These are phyloP conservation scores for Hippocampus mohnikei DNA, from an alignment of 2,113 vertebrate species.

Conservation along the genomic window DNA sequence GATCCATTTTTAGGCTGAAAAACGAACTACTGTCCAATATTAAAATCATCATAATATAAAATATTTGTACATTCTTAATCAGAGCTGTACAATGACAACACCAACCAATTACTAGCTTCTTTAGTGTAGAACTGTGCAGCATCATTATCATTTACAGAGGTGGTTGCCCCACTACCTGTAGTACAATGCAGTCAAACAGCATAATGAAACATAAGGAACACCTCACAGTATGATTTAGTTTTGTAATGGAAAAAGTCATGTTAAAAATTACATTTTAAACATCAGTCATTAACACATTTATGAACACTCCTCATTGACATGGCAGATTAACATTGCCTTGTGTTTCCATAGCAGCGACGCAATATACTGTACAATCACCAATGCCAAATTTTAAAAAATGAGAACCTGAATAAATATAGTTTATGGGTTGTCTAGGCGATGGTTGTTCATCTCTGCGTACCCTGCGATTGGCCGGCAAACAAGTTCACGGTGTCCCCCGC, in stretches of 20 bases:
- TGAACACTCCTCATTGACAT: background rate
- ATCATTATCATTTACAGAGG: background rate
- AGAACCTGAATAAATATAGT: background rate
- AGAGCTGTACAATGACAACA: no score
- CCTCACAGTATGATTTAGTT: background rate
- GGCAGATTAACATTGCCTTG: background rate
- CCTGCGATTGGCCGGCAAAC: no score
- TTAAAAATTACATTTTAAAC: background rate
- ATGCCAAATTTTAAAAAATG: background rate
- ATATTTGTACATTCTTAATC: no score
- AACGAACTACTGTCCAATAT: no score
- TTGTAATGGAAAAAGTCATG: background rate
- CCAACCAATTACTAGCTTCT: no score
- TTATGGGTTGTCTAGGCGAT: no score
- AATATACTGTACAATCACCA: background rate
- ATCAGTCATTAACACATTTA: background rate
- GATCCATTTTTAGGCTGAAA: no score
- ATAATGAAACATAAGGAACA: background rate
- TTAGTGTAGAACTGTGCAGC: background rate
- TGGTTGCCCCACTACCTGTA: background rate
- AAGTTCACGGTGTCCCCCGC: no score
- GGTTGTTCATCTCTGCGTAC: no score
- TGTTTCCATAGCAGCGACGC: background rate
- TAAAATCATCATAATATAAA: no score
- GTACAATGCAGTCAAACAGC: background rate